These are phyloP conservation scores for Anaspis maculata DNA, from an alignment of 2,888 invertebrate genomes.

Conservation along the genomic window DNA sequence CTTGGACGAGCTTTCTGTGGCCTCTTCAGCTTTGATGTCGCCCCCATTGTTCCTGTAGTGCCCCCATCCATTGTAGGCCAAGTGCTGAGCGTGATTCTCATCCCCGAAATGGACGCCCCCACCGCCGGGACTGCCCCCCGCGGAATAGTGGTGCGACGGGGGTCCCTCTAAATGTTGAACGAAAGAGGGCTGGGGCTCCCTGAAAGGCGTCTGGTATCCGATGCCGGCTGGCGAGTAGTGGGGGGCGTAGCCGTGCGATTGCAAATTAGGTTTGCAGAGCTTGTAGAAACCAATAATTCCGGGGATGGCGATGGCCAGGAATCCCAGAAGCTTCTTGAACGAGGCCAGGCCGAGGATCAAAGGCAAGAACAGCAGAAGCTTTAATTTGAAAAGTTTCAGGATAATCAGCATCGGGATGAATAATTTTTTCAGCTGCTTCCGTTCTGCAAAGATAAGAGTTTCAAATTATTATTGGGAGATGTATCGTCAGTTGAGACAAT, in stretches of 20 bases:
- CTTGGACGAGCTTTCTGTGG: conserved; percentile 26
- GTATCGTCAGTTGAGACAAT: too few relatives aligned
- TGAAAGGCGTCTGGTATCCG: conserved; percentile 52
- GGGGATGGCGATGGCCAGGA: conserved; percentile 71
- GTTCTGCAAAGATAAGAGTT: conserved; percentile 48
- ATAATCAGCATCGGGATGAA: conserved; percentile 75
- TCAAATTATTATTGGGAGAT: neutral
- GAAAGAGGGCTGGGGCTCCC: conserved; percentile 43
- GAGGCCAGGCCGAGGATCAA: conserved; percentile 76
- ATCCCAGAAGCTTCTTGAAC: conserved; percentile 75
- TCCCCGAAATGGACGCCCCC: conserved; percentile 58
- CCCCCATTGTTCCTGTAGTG: conserved; percentile 51
- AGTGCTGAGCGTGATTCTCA: conserved; percentile 53
- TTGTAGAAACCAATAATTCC: conserved; percentile 80
- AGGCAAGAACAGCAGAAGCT: conserved; percentile 71
- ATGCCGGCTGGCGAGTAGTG: conserved; percentile 70
- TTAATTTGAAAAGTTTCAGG: conserved; percentile 76
- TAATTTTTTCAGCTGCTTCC: conserved; percentile 72
- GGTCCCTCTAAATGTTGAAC: too few relatives aligned
- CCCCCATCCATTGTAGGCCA: conserved; percentile 66
- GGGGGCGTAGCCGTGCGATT: conserved; percentile 46
- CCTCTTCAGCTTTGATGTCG: conserved; percentile 38
- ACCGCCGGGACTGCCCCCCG: conserved; percentile 31
- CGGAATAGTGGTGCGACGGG: conserved; percentile 19
- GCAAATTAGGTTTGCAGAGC: conserved; percentile 64